Evolutionary conservation across 2,113 vertebrate species (phyloP).

Genomic region (Grallaria varia): DNA sequence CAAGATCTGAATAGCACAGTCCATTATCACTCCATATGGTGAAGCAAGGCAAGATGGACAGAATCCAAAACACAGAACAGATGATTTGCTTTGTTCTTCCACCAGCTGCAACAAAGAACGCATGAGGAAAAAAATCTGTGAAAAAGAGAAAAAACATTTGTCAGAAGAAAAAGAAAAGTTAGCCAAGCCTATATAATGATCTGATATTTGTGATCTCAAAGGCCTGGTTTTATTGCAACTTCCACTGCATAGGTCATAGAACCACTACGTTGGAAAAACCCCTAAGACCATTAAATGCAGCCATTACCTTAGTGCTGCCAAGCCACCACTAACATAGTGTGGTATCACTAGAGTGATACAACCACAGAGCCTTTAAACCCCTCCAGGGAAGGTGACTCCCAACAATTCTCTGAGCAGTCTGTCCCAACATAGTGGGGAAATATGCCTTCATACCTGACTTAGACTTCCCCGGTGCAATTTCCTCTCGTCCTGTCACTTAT

Average conservation of each 20-base stretch:
- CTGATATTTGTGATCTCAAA: background rate
- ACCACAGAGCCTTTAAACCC: background rate
- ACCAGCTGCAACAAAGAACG: background rate
- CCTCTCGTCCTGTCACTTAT: background rate
- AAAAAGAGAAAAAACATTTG: background rate
- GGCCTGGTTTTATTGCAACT: background rate
- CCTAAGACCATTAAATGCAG: background rate
- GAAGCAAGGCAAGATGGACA: background rate
- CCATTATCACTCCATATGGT: slow-evolving; percentile 13
- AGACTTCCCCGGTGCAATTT: accelerated
- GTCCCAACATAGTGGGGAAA: background rate
- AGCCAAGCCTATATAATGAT: background rate
- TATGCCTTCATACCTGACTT: background rate
- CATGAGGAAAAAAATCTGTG: background rate
- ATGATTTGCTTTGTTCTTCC: background rate
- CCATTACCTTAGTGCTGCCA: background rate
- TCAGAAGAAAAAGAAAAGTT: background rate
- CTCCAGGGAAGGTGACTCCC: background rate
- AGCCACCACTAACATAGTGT: background rate
- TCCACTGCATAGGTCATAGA: background rate
- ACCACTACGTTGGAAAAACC: background rate
- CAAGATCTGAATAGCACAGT: background rate
- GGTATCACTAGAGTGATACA: background rate
- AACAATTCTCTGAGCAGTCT: background rate
- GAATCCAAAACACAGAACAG: background rate